phyloP scores from a whole-genome alignment of 2,888 invertebrate genomes.

The Chrysolina oricalcia region DNA sequence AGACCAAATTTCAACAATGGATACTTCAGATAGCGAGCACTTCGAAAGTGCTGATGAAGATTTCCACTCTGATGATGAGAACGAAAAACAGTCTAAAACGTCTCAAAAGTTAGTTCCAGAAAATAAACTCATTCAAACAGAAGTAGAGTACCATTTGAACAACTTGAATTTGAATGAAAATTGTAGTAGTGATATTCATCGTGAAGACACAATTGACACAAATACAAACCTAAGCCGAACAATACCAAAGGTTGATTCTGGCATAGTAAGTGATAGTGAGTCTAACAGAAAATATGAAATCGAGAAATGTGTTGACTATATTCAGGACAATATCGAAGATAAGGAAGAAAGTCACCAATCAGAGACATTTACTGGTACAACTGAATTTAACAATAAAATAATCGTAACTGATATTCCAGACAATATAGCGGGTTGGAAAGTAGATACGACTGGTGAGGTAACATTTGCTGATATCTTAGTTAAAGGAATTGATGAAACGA shows the following conservation, averaged over 20 bases:
- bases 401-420: neutral
- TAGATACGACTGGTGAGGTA: neutral
- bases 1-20: slow-evolving; percentile 71
- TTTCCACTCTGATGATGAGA: slow-evolving; percentile 72
- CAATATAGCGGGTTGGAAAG: neutral
- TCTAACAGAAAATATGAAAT: neutral
- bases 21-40: slow-evolving; percentile 83
- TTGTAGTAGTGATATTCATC: neutral
- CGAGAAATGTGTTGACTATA: neutral
- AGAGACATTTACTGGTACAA: neutral
- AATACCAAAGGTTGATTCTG: slow-evolving; percentile 1
- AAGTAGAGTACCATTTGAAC: neutral
- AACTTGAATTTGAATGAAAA: slow-evolving; percentile 14
- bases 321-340: neutral
- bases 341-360: neutral
- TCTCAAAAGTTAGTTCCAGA: slow-evolving; percentile 13
- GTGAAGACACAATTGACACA: neutral
- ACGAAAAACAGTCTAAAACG: neutral
- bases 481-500: neutral
- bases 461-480: slow-evolving; percentile 11
- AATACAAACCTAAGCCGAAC: neutral
- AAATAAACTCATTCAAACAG: neutral
- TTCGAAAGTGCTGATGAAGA: slow-evolving; percentile 87
- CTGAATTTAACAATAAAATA: neutral
- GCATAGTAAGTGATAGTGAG: slow-evolving; percentile 2